Evolutionary conservation across 1,140 invertebrate species (phyloP).

Genomic region (Stegodyphus dumicola): DNA sequence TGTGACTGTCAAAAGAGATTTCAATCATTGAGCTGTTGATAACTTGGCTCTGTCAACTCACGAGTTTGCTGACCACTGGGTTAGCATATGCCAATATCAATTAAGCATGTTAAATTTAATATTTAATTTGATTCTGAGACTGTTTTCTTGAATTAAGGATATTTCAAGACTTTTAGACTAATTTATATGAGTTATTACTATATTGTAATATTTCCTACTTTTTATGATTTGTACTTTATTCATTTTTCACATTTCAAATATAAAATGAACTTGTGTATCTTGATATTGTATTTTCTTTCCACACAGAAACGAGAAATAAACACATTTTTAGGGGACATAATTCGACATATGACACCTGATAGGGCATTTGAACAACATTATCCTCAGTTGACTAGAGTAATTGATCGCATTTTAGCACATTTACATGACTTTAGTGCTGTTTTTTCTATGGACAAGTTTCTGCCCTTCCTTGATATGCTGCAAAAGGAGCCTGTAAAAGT

Average conservation of each 20-base stretch:
- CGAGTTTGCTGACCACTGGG: no score
- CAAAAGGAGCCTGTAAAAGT: constrained; percentile 85
- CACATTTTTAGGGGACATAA: constrained; percentile 84
- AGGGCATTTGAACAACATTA: constrained; percentile 82
- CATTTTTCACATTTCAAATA: neutral
- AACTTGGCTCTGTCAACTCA: no score
- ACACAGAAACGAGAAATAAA: constrained; percentile 83
- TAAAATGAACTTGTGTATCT: neutral
- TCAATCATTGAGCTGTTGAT: no score
- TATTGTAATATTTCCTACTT: no score
- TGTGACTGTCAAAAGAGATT: no score
- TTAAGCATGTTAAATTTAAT: no score
- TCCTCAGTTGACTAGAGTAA: constrained; percentile 79
- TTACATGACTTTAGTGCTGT: constrained; percentile 80
- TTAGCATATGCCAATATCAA: no score
- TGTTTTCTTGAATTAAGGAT: no score
- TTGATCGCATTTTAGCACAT: constrained; percentile 78
- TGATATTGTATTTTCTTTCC: neutral
- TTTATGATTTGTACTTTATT: neutral
- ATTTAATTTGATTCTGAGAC: no score
- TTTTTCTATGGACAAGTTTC: constrained; percentile 88
- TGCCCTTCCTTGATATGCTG: constrained; percentile 89
- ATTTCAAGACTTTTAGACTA: no score
- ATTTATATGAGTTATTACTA: no score
- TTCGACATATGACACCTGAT: constrained; percentile 79